phyloP scores from a whole-genome alignment of 2,888 invertebrate genomes.

The Drosophila cognata region DNA sequence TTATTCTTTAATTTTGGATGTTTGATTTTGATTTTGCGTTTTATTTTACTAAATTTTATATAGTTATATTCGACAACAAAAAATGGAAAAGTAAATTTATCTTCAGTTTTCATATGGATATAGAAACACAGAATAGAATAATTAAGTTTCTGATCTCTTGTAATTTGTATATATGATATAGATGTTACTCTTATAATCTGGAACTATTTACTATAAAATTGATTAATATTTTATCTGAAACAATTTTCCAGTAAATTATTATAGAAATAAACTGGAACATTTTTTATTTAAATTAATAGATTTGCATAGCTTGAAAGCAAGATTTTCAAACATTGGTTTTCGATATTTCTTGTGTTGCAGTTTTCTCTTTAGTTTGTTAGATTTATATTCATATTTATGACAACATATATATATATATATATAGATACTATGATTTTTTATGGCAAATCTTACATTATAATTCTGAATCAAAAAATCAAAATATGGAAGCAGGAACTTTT shows the following conservation, averaged over 20 bases:
- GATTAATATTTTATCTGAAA: rapidly evolving
- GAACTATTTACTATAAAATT: neutral
- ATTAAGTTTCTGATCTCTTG: too few relatives aligned
- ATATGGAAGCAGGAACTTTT: too few relatives aligned
- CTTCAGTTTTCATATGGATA: neutral
- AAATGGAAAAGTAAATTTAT: neutral
- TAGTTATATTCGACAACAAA: neutral
- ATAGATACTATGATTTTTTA: neutral
- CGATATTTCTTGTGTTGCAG: neutral
- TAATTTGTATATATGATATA: too few relatives aligned
- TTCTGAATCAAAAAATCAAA: neutral
- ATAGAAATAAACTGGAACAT: neutral
- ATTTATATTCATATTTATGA: neutral
- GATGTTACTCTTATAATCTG: neutral
- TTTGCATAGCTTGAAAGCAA: neutral
- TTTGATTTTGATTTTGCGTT: neutral
- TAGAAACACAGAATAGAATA: too few relatives aligned
- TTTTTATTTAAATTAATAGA: neutral
- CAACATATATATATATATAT: neutral
- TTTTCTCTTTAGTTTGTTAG: neutral
- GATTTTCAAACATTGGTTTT: neutral
- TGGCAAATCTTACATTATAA: neutral
- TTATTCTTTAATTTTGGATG: neutral
- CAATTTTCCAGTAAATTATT: neutral
- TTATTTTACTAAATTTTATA: neutral